Base-by-base conservation (phyloP, 2,888 invertebrate species). In the Ligdia adustata region DNA sequence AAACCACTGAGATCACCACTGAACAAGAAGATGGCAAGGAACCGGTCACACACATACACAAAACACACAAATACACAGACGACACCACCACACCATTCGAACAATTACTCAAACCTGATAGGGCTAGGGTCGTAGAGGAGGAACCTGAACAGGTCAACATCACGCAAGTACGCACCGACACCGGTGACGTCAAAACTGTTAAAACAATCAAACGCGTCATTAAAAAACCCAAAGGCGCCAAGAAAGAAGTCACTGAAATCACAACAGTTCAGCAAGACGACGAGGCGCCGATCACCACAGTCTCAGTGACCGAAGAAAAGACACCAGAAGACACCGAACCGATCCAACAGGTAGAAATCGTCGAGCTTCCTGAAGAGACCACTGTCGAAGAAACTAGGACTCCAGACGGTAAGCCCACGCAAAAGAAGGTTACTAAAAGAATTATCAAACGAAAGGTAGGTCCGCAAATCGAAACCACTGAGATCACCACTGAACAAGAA, bases 381-480 rank as follows among this genome's bases (percentile, higher is more conserved):
- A 13, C 39, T 64, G 65, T 77, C 11, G 68, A 63, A 32, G 75
- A 76, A 56, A 60, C 67, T 1, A 48, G 47, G 9, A 54, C 60
- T 18, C 68, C 72, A 20, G 72, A 75, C 12, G 75, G 75, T 61
- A 72, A 61, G 50, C 31, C 35, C 5, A 34, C 38, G 67, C 65
- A 35, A 63, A 69, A 12, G 42, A 63, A 16, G 69, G 51, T 49
- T 3, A 58, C 58, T 1, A 38, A 56, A 64, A 41, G 39, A 6
- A 44, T 38, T 9, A 55, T 52, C 9, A 75, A 74, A 35, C 63
- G 71, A 55, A 84, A 75, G 18, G 34, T 43, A 27, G 57, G 54
- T 2, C 55, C 59, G 65, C 79, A 15, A 32, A 24, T 55, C 9
- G 55, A 52, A 52, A 89, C 90, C 61, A 81, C 84, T 45, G 79